Evolutionary conservation across 1,140 invertebrate species (phyloP), one percentile per base, ranked within the genome.

Genomic region (Meteorus sp.): DNA sequence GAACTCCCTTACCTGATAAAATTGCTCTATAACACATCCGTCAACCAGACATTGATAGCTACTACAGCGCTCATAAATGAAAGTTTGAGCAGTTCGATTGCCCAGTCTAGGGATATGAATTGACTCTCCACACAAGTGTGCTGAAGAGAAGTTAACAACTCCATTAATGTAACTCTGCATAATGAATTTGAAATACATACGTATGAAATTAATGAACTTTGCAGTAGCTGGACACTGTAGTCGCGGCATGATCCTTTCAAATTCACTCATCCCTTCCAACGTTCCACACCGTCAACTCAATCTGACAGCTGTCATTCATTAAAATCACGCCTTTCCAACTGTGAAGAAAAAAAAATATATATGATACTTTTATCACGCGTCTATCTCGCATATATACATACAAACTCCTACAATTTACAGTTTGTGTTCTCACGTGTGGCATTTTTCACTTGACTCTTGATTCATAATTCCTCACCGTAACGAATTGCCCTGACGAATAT

Each of bases 251-350:
- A 51, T 37, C 47, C 61, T 48, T 19, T 35, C 53, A 27, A 53
- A 58, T 62, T 60, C 17, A n/a, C n/a, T n/a, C 48, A 48, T 64
- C 27, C 57, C 57, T 13, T 35, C n/a, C n/a, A n/a, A n/a, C 56
- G 74, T 79, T 72, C 64, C 74, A 72, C 70, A 74, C 69, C 69
- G 72, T 71, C 71, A 72, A 74, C 27, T 66, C 52, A 48, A 57
- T 56, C 39, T 61, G 75, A 75, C 77, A 79, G 76, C 74, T 77
- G 76, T 78, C 76, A 73, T 56, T 67, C 70, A 72, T 73, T 71
- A 70, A 74, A 75, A 75, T 70, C 72, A 74, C 60, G 62, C 61
- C 51, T 63, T 20, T 35, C 17, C 37, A 13, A 35, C 17, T 29
- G 13, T 19, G 25, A 66, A 75, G 17, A 54, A 52, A 61, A 67